Evolutionary conservation across 2,888 invertebrate genomes (phyloP), one percentile per base, ranked within the genome.

Genomic region (Thelaira solivaga): DNA sequence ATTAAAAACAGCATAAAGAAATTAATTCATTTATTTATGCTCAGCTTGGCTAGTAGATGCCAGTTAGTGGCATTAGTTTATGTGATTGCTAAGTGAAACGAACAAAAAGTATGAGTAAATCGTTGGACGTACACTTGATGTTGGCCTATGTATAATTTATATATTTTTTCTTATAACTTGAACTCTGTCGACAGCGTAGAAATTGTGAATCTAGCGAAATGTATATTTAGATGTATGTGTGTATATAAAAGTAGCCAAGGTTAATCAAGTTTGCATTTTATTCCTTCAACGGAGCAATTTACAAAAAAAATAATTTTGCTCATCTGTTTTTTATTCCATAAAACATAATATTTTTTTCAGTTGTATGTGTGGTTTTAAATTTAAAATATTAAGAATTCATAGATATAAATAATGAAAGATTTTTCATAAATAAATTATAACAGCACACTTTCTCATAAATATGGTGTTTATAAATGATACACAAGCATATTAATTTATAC

Each of bases 1-100:
- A 59, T 73, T 59, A 69, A 78, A 78, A 68, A 41, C 67, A 75
- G 55, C 65, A 65, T 71, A 65, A 74, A 78, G 65, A 71, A 78
- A 69, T 64, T 11, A 65, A 71, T 78, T 61, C 65, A 61, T 61
- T 61, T 69, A 65, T 74, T 68, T 68, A 61, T 61, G 53, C 61
- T 74, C 47, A 43, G 61, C 53, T 75, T 67, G 61, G 29, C 61
- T 49, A 49, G 41, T 69, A 53, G 31, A 74, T 71, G 74, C 69
- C 65, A 59, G 64, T 62, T 57, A 51, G n/a, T n/a, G n/a, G n/a
- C 59, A 18, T 41, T 18, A 16, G 45, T 55, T 29, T 51, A 45
- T 68, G n/a, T 31, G 47, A 20, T 8, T 53, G 61, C 29, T 43
- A 20, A 43, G 13, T 3, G 36, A 11, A 31, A 34, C 5, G 20